Evolutionary conservation across 1,140 invertebrate species (phyloP), one percentile per base, ranked within the genome.

Genomic region (Geopemphigus sp.): DNA sequence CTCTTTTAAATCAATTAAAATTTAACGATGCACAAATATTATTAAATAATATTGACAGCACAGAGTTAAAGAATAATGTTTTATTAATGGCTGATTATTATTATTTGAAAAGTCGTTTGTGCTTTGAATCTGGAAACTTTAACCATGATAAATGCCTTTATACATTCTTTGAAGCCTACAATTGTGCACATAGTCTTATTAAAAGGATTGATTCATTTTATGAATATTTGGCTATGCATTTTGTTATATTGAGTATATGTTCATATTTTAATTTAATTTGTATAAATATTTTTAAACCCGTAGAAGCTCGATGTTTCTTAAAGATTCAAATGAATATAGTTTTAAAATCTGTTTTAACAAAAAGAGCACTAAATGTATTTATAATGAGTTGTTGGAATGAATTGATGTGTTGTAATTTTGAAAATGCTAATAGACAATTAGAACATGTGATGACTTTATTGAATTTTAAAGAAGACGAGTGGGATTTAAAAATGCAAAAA

Each of bases 331-430:
- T 78, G 74, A 78, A 78, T 50, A 78, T 78, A 50, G 74, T 78
- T 12, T 19, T 78, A 10, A 78, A 78, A 5, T 78, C 74, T 61
- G 74, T 61, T 24, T 29, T 78, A 50, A 78, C 57, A 50, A 78
- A 78, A 15, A 78, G 74, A 78, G 74, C 74, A n/a, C 47, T 78
- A 78, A 39, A 78, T 78, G 74, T 78, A 17, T 78, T 78, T 78
- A 19, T 59, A 47, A 78, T 78, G 74, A 78, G 47, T n/a, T 78
- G 74, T 19, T 61, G 74, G 57, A 78, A 78, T 61, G 74, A 78
- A 47, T 17, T 78, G 0, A 59, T 78, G 39, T 61, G 74, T 50
- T 78, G 57, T 6, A 78, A 78, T 61, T 78, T 78, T 63, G 74
- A 78, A 63, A 78, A 78, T 47, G 56, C 39, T 29, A 63, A 61